Percentiles rank a stretch among this genome's conserved stretches.
Evolutionary conservation across 2,797 vertebrate species (phyloP).

Genomic region (Sarcophilus harrisii): DNA sequence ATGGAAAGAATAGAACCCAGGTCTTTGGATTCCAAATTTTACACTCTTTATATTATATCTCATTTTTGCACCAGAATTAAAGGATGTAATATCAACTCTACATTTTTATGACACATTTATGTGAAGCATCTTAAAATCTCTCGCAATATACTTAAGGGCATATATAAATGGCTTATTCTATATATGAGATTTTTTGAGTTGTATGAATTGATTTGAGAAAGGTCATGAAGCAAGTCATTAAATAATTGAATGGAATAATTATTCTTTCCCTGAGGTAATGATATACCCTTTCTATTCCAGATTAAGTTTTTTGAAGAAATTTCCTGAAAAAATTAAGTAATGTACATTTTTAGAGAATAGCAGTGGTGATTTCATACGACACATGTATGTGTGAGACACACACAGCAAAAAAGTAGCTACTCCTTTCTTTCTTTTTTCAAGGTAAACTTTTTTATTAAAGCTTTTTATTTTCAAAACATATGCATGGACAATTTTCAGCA

Average conservation of each 20-base stretch:
- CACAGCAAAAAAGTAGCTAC: neutral
- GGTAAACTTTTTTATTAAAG: too few species aligned
- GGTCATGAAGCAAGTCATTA: slow-evolving; percentile 1
- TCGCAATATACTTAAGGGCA: neutral
- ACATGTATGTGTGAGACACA: neutral
- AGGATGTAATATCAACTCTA: neutral
- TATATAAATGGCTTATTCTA: neutral
- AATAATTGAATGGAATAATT: neutral
- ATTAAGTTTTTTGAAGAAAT: neutral
- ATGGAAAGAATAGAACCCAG: neutral
- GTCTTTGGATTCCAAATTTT: neutral
- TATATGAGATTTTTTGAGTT: neutral
- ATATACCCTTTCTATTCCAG: neutral
- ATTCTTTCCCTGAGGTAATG: neutral
- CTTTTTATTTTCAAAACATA: too few species aligned
- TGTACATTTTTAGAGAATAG: neutral
- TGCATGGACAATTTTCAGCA: too few species aligned
- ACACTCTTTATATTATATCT: neutral
- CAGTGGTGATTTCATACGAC: neutral
- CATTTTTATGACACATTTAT: neutral
- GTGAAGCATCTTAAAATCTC: neutral
- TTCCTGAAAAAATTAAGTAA: neutral
- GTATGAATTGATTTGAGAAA: neutral
- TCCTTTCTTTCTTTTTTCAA: too few species aligned
- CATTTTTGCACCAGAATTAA: neutral